Evolutionary conservation across 2,888 invertebrate genomes (phyloP), one percentile per base, ranked within the genome.

Genomic region (Metellina segmentata): DNA sequence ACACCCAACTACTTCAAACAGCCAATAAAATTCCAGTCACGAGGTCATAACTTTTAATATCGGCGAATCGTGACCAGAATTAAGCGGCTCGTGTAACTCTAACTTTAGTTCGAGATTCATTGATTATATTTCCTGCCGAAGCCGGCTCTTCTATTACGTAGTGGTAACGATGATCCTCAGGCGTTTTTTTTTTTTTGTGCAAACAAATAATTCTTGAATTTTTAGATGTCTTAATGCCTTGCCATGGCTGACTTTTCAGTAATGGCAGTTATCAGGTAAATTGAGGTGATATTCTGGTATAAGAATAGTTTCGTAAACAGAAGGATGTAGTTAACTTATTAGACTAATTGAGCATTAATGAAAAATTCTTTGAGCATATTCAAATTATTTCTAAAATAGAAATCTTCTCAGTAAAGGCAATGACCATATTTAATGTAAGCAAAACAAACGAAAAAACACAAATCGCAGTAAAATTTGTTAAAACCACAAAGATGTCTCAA

Each of bases 1-100:
- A 70, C 81, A 78, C 78, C 69, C 78, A 49, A 51, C 34, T 87
- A 72, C 82, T 83, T 78, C 71, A 71, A 85, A 72, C 83, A 78
- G 78, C 83, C 89, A 89, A 89, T 89, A 78, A 89, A 89, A 89
- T 89, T 89, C 89, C 11, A 79, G 89, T 89, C 89, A 89, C 89
- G 89, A 74, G 89, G 83, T 83, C 82, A 89, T 89, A 89, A 89
- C 89, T 89, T 89, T 89, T 89, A 89, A 89, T 89, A 89, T 89
- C 83, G 89, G 49, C 20, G 75, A 83, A 89, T 82, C 89, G 89
- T 89, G 89, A 89, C 89, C 72, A 53, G 89, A 89, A 89, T 89
- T 71, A 61, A 89, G 49, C 71, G 51, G 11, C 20, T 53, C 48
- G 53, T 70, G 77, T 75, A 89, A 89, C 74, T 82, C 82, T 75